phyloP scores from a whole-genome alignment of 2,113 vertebrate species.

The Nothocercus nigrocapillus region DNA sequence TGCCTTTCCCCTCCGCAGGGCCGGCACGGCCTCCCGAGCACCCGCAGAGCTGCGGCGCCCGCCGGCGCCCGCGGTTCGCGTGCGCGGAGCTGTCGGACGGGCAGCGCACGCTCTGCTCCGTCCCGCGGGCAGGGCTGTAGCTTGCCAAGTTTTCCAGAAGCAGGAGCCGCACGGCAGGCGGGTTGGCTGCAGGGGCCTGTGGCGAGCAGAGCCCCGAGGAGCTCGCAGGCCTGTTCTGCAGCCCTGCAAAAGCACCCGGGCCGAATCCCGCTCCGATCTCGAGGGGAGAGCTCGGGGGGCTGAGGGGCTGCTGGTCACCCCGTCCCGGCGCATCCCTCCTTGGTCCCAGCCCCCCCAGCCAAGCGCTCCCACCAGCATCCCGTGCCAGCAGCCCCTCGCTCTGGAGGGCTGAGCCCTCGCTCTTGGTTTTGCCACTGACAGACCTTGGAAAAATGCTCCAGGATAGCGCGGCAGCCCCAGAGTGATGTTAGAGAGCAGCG shows the following conservation, averaged over 20 bases:
- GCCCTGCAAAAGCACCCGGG: background rate
- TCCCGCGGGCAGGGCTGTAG: no score
- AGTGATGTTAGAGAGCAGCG: background rate
- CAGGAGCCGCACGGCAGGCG: background rate
- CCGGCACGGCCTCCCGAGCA: no score
- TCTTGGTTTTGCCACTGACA: no score
- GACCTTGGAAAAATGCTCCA: background rate
- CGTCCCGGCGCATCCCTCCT: background rate
- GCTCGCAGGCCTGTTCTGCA: no score
- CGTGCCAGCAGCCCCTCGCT: background rate
- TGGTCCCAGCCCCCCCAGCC: background rate
- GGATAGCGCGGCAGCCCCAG: background rate
- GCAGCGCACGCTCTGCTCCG: no score
- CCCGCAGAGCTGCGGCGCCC: no score
- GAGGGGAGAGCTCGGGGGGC: background rate
- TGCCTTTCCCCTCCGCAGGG: no score
- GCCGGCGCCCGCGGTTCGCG: no score
- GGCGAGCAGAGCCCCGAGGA: no score
- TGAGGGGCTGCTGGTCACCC: background rate
- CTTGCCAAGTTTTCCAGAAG: background rate
- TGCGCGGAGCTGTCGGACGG: no score
- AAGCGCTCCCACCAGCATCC: background rate
- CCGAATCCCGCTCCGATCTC: background rate
- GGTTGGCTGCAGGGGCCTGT: background rate
- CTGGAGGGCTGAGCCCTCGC: no score